A percentile compares a stretch with the other conserved stretches of the same genome.
Conservation (phyloP, 2,888 invertebrate genomes). For the Helicoverpa assulta region DNA sequence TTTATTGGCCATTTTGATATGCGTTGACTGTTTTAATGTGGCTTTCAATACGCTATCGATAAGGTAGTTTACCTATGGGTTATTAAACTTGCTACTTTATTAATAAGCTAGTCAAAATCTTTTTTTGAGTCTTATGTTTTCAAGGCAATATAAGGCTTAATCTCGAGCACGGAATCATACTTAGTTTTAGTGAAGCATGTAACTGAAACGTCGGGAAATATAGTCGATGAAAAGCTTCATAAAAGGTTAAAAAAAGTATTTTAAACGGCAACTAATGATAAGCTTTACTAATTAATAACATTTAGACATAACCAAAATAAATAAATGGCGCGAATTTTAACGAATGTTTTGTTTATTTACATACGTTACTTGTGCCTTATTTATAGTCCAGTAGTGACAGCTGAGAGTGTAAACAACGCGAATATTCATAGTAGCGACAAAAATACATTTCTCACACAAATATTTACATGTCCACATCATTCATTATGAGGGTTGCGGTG, state of each 20-base stretch:
- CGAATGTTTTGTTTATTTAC: conserved; percentile 36
- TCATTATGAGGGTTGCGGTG: conserved; percentile 43
- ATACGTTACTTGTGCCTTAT: conserved; percentile 39
- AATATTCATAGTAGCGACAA: conserved; percentile 56
- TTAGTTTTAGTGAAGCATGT: too few relatives aligned
- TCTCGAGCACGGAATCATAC: too few relatives aligned
- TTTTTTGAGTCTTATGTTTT: too few relatives aligned
- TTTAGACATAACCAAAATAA: conserved; percentile 7
- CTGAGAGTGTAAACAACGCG: conserved; percentile 52
- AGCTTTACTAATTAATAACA: neutral
- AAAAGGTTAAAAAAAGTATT: too few relatives aligned
- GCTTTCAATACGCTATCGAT: neutral
- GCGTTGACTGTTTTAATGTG: neutral
- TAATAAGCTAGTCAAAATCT: too few relatives aligned
- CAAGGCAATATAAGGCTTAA: too few relatives aligned
- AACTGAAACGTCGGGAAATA: too few relatives aligned
- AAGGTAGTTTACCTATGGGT: too few relatives aligned
- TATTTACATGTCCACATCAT: conserved; percentile 61
- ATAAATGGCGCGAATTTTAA: conserved; percentile 25
- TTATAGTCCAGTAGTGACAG: conserved; percentile 48
- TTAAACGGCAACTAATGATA: neutral
- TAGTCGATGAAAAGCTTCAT: too few relatives aligned
- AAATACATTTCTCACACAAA: conserved; percentile 65
- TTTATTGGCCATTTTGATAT: conserved; percentile 6
- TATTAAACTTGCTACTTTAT: too few relatives aligned